Evolutionary conservation across 2,797 vertebrate genomes (phyloP).

Genomic region (Scolopax rusticola): DNA sequence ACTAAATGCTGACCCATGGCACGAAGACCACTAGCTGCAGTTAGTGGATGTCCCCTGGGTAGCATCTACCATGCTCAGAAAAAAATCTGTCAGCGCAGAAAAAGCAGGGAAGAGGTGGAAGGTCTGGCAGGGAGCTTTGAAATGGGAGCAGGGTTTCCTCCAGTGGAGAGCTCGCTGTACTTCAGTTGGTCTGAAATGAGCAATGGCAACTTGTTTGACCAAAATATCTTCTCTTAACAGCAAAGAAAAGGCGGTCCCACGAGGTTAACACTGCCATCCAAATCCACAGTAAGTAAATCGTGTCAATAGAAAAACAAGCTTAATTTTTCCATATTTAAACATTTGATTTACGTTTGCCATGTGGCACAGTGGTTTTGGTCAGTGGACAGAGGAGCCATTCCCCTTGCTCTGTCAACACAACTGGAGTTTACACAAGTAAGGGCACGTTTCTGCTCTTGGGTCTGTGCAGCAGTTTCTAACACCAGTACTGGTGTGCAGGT

Average conservation of each 20-base stretch:
- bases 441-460: not conserved
- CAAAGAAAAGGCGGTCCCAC: conserved; percentile 99
- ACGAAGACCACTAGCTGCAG: not conserved
- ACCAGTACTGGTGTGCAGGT: not conserved
- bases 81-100: not conserved
- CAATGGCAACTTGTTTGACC: conserved; percentile 10
- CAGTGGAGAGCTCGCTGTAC: not conserved
- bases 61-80: not conserved
- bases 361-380: conserved; percentile 18
- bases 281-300: conserved; percentile 92
- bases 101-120: conserved; percentile 10
- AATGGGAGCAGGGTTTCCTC: not conserved
- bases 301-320: conserved; percentile 11
- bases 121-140: not conserved
- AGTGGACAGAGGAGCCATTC: conserved; percentile 3
- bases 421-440: not conserved
- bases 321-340: conserved; percentile 40
- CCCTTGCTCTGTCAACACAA: conserved; percentile 23
- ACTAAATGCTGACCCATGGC: not conserved
- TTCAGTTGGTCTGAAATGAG: not conserved
- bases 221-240: conserved; percentile 76
- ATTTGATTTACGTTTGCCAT: conserved; percentile 19
- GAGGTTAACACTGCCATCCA: conserved; percentile 96
- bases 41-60: not conserved
- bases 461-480: not conserved